Base-by-base conservation (phyloP, 2,888 invertebrate species). In the Limulus polyphemus region DNA sequence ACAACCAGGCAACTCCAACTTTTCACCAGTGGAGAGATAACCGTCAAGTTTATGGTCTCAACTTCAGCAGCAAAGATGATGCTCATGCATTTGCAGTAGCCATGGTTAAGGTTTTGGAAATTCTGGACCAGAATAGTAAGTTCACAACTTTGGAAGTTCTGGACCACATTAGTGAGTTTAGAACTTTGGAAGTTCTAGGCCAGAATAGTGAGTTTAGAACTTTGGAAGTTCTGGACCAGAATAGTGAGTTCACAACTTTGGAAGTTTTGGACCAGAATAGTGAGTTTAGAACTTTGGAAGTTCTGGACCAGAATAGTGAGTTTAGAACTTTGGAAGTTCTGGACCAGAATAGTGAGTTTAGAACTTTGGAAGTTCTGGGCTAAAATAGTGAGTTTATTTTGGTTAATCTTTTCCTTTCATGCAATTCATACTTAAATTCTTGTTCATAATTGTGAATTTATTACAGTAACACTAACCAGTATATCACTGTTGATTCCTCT, bases 11-110 rank as follows among this genome's bases (percentile, higher is more conserved):
- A 49, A 98, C 97, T 61, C 87, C 88, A 47, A 98, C 95, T 69
- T 99, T 99, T 80, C 98, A 98, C 79, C 98, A 99, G 78, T 99
- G 98, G 98, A 82, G 98, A 69, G 98, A 98, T 81, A 90, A 90
- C 76, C 86, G 94, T 72, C 90, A 88, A 76, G 91, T 93, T 17
- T 98, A 97, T 78, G 98, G 98, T 56, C 84, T 98, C 70, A 98
- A 97, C 80, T 98, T 98, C 81, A 90, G 93, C 70, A 91, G 89
- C 75, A 88, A 90, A 75, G 94, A 94, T 76, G 97, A 98, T 78
- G 94, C 97, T 1, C 94, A 94, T 76, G 85, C 87, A 72, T 98
- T 98, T 79, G 93, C 95, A 56, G 83, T 88, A 69, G 91, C 95
- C 60, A 97, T 97, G 94, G 85, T 89, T 78, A 90, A 90, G 75